phyloP scores from a whole-genome alignment of 2,113 vertebrate genomes.

The Dendrocopos noguchii region DNA sequence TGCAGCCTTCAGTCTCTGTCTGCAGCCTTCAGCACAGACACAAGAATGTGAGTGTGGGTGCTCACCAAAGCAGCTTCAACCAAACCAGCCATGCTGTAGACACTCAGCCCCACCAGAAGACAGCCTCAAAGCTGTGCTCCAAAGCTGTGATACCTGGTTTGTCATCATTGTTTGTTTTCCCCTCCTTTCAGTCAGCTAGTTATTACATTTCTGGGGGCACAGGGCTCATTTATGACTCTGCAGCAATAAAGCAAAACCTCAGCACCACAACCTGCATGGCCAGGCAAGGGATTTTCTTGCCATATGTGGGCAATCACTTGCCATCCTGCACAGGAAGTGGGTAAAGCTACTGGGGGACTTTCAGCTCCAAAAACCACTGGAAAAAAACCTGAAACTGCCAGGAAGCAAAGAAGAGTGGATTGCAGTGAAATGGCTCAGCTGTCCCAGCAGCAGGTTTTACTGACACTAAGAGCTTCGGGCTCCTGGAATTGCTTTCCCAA shows the following conservation, averaged over 20 bases:
- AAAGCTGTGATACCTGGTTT: neutral
- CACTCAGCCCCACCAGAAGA: neutral
- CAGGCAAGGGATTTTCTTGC: neutral
- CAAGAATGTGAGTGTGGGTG: neutral
- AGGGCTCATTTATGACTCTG: neutral
- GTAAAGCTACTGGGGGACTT: neutral
- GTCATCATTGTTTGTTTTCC: neutral
- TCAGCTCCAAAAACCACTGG: neutral
- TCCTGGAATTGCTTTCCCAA: slow-evolving; percentile 47
- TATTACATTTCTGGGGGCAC: neutral
- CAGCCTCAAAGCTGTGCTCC: neutral
- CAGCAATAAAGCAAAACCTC: neutral
- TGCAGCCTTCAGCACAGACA: neutral
- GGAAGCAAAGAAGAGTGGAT: neutral
- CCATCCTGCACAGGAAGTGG: neutral
- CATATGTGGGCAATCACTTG: neutral
- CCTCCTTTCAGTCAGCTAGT: neutral
- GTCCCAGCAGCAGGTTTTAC: slow-evolving; percentile 6
- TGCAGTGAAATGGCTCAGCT: neutral
- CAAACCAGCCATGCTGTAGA: neutral
- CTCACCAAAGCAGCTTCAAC: neutral
- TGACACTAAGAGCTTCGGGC: neutral
- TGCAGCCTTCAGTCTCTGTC: neutral
- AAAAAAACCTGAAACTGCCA: neutral
- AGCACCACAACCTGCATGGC: neutral